Percentiles rank a stretch among this genome's conserved stretches.
Evolutionary conservation across 2,888 invertebrate genomes (phyloP).

Genomic region (Cephus pygmeus): DNA sequence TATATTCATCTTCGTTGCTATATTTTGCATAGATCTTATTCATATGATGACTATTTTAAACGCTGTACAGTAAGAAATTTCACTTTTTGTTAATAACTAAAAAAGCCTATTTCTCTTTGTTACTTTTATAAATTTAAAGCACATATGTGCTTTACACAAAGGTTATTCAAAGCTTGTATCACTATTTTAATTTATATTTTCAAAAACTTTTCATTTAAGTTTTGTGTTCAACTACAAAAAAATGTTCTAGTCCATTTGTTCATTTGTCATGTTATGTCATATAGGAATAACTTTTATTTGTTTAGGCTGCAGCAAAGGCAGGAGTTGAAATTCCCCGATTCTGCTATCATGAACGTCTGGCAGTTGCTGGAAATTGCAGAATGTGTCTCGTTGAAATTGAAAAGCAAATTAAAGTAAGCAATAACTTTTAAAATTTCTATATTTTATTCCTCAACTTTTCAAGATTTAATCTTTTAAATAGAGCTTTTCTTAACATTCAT

Average conservation of each 20-base stretch:
- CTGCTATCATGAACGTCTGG: conserved; percentile 98
- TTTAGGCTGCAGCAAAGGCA: conserved; percentile 90
- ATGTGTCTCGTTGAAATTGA: conserved; percentile 99
- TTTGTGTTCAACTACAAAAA: background rate
- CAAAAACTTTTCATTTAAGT: background rate
- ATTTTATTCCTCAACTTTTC: background rate
- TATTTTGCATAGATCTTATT: background rate
- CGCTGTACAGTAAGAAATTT: background rate
- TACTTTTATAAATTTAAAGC: background rate
- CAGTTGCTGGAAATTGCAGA: conserved; percentile 98
- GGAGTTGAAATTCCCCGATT: conserved; percentile 99
- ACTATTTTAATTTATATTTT: background rate
- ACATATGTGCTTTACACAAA: background rate
- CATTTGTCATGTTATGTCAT: background rate
- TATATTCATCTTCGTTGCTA: background rate
- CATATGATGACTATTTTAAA: background rate
- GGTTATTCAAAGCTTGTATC: background rate
- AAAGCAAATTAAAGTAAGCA: conserved; percentile 86
- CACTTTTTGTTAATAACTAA: background rate
- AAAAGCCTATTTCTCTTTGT: background rate
- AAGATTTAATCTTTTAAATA: background rate
- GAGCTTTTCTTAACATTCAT: background rate
- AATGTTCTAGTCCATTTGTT: background rate
- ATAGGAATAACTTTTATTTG: conserved; percentile 3
- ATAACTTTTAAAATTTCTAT: conserved; percentile 8